phyloP scores from a whole-genome alignment of 2,113 vertebrate species.

The Bothrops jararaca region DNA sequence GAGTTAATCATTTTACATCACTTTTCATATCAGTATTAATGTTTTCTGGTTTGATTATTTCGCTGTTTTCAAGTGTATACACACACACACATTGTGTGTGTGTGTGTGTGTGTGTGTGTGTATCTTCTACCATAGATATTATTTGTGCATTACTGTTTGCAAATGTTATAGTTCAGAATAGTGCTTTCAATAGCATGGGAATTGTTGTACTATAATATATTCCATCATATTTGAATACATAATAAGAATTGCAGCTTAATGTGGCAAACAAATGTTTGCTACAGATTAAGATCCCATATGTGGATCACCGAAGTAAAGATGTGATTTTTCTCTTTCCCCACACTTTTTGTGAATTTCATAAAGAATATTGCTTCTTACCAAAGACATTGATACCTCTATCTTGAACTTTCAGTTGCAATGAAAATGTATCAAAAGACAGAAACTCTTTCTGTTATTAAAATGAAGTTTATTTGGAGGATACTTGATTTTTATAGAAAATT shows the following conservation, averaged over 20 bases:
- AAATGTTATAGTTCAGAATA: neutral
- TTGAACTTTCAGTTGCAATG: neutral
- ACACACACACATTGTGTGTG: too few species aligned
- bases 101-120: too few species aligned
- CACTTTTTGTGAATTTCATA: constrained; percentile 31
- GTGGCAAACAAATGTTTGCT: neutral
- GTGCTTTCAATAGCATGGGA: neutral
- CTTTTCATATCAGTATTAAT: neutral
- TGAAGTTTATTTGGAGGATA: neutral
- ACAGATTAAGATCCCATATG: neutral
- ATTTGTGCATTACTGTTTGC: neutral
- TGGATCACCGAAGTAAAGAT: neutral
- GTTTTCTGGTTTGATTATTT: neutral
- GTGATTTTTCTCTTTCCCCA: neutral
- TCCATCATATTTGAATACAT: neutral
- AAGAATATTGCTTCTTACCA: neutral
- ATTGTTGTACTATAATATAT: neutral
- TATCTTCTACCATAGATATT: neutral
- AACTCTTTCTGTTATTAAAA: neutral
- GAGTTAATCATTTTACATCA: neutral
- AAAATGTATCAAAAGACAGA: neutral
- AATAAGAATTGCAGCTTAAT: neutral
- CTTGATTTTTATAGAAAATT: neutral
- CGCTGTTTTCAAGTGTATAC: too few species aligned
- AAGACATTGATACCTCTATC: neutral